phyloP scores from a whole-genome alignment of 2,113 vertebrate genomes.

The Hiodon tergisus region DNA sequence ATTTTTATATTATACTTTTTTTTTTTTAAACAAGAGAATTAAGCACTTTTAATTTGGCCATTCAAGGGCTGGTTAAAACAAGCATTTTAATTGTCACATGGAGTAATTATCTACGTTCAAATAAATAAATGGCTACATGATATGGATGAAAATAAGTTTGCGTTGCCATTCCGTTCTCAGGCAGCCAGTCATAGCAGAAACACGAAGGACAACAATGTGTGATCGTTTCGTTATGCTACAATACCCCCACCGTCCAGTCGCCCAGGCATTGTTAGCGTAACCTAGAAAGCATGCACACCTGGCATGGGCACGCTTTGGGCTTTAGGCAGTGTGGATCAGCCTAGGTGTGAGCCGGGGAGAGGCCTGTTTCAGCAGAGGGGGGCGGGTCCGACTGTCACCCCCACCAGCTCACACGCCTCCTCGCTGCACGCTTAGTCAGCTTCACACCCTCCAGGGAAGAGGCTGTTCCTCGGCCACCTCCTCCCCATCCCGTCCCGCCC shows the following conservation, averaged over 20 bases:
- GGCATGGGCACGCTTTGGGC: background rate
- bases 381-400: background rate
- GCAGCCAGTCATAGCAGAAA: background rate
- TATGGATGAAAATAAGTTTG: background rate
- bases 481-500: too few relatives aligned
- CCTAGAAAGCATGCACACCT: background rate
- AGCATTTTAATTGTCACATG: background rate
- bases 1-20: background rate
- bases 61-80: background rate
- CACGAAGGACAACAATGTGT: background rate
- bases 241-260: background rate
- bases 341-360: background rate
- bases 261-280: background rate
- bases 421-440: background rate
- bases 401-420: background rate
- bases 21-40: background rate
- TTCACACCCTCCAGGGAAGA: background rate
- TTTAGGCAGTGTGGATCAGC: background rate
- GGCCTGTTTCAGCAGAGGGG: too few relatives aligned
- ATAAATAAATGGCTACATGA: background rate
- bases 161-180: background rate
- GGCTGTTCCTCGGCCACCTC: background rate
- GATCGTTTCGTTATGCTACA: background rate
- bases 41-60: background rate
- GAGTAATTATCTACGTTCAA: background rate